Conservation (phyloP, 2,797 vertebrate species). For the Sebastes oblongus region DNA sequence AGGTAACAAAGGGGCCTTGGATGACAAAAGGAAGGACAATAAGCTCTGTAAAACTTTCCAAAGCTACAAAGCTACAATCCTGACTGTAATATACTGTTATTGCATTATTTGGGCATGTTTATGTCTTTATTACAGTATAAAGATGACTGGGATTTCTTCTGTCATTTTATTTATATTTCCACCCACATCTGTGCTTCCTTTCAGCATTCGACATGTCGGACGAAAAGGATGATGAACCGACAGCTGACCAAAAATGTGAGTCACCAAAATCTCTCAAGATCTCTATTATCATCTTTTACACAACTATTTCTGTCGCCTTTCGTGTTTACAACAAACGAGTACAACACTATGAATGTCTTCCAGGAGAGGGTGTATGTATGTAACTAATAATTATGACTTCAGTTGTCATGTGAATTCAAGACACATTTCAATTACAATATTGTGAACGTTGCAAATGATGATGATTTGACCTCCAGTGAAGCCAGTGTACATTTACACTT, state of each 20-base stretch:
- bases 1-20: neutral
- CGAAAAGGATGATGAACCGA: conserved; percentile 45
- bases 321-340: no score
- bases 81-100: neutral
- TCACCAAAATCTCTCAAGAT: neutral
- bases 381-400: no score
- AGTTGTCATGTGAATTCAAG: no score
- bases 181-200: conserved; percentile 24
- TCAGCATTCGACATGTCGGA: conserved; percentile 82
- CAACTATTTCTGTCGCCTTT: no score
- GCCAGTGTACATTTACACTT: no score
- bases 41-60: neutral
- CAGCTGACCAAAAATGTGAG: conserved; percentile 59
- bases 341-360: no score
- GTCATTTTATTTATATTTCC: neutral
- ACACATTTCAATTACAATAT: no score
- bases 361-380: no score
- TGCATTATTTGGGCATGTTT: neutral
- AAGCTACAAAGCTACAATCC: neutral
- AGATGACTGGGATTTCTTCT: neutral
- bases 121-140: neutral
- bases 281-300: no score
- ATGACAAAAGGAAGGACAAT: no score
- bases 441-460: no score
- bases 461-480: no score